A percentile compares a stretch with the other conserved stretches of the same genome.
Conservation (phyloP, 2,888 invertebrate species). For the Cantharis rufa region DNA sequence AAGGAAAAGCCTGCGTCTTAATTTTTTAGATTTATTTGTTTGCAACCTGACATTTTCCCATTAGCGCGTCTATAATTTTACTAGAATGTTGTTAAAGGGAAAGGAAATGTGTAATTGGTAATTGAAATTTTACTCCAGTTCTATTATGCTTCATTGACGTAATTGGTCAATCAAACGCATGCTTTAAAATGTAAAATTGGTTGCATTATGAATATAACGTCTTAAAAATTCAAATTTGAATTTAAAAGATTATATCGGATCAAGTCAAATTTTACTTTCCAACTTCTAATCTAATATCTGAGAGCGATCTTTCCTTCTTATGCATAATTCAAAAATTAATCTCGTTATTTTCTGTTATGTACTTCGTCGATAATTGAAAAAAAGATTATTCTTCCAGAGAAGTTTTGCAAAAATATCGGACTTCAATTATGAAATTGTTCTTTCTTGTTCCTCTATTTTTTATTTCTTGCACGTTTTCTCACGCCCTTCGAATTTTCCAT, state of each 20-base stretch:
- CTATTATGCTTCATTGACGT: neutral
- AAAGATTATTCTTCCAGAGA: neutral
- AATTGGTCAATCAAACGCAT: neutral
- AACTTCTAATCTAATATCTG: neutral
- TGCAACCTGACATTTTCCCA: neutral
- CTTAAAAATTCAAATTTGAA: neutral
- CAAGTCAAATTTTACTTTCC: neutral
- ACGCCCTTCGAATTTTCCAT: neutral
- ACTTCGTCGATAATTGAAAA: neutral
- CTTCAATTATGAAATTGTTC: neutral
- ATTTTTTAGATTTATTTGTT: neutral
- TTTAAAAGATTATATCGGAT: neutral
- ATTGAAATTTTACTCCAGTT: neutral
- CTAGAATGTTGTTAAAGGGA: neutral
- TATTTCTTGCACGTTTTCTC: neutral
- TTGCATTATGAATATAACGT: neutral
- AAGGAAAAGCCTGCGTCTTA: neutral
- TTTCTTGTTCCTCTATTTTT: neutral
- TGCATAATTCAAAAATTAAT: neutral
- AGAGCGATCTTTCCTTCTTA: neutral
- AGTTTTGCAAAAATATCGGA: neutral
- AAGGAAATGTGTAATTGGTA: conserved; percentile 2
- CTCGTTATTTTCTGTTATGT: neutral
- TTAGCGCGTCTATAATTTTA: neutral
- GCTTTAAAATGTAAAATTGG: neutral